Percentiles rank a stretch among this genome's conserved stretches.
Evolutionary conservation across 1,140 invertebrate genomes (phyloP).

Genomic region (Drosophila prosaltans): DNA sequence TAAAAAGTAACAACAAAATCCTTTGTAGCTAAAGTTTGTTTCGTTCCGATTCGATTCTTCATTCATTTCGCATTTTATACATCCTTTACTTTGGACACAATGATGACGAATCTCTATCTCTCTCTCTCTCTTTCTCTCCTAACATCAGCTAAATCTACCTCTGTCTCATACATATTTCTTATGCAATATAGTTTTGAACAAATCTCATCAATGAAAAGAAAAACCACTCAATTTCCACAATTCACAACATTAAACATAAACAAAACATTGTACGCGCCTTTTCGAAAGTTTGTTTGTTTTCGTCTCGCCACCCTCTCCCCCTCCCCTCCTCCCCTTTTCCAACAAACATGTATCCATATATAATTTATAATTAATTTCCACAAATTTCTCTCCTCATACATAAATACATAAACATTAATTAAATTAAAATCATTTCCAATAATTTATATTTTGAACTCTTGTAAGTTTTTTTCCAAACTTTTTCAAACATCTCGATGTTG

Average conservation of each 20-base stretch:
- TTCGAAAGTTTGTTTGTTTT: slow-evolving; percentile 58
- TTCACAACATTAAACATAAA: slow-evolving; percentile 48
- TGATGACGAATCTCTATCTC: slow-evolving; percentile 30
- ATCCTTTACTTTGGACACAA: slow-evolving; percentile 24
- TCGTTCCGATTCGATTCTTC: slow-evolving; percentile 34
- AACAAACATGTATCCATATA: slow-evolving; percentile 26
- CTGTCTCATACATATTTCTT: slow-evolving; percentile 36
- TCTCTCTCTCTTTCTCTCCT: slow-evolving; percentile 17
- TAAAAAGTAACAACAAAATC: slow-evolving; percentile 32
- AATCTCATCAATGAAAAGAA: slow-evolving; percentile 23
- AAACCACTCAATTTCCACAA: slow-evolving; percentile 40
- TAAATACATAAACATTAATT: background rate
- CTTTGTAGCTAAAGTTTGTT: slow-evolving; percentile 50
- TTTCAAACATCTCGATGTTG: slow-evolving; percentile 82
- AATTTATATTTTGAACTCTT: slow-evolving; percentile 63
- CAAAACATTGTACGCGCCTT: slow-evolving; percentile 62
- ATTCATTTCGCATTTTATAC: slow-evolving; percentile 43
- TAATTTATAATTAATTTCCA: slow-evolving; percentile 4
- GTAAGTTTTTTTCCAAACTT: slow-evolving; percentile 68
- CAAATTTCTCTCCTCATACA: background rate
- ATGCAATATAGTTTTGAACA: slow-evolving; percentile 54
- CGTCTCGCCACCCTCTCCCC: slow-evolving; percentile 30
- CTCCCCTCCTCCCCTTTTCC: slow-evolving; percentile 30
- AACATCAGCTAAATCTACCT: slow-evolving; percentile 12
- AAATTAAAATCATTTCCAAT: slow-evolving; percentile 55